Base-by-base conservation (phyloP, 2,797 vertebrate genomes). In the Arctocebus calabarensis region DNA sequence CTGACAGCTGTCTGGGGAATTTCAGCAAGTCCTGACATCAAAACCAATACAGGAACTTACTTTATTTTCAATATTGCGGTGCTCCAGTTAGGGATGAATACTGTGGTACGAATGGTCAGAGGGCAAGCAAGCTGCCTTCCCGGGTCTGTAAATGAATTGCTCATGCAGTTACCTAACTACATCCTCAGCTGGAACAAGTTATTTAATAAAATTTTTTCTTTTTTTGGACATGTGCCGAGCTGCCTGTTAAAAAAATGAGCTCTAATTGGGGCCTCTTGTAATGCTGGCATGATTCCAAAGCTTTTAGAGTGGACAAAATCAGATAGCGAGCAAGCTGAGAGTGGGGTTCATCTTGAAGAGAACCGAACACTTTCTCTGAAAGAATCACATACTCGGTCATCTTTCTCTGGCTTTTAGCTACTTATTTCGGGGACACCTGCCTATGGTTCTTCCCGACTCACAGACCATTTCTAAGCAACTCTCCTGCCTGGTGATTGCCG, bases 101-200 rank as follows among this genome's bases (percentile, higher is more conserved):
- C 81, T 88, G 34, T 68, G 61, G 43, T 84, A 40, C 57, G 82
- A 94, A 22, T 73, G 75, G 88, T 97, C 91, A 94, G 91, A 95
- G 90, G 95, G 68, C 88, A 96, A 95, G 75, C 14, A n/a, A 68
- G 74, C 96, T 94, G 93, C 66, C 96, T 92, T 77, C 94, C 61
- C 11, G 61, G 87, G 91, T 95, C 79, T 88, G 2, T 91, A 88
- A 94, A 92, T 92, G 86, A 95, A 89, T 75, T 74, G 71, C 73
- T 89, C 90, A 87, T 95, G 48, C 70, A 81, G 57, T 94, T 92
- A 77, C 84, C 84, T 94, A 57, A 95, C 61, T 74, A 45, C 1
- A 68, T 17, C 68, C 45, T 95, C 92, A 64, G 83, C 59, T 79
- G 91, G 86, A 95, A 88, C 84, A 97, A 95, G 93, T 91, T 83